Evolutionary conservation across 92 coral and sea anemone genomes (phyloP).

Genomic region (Galaxea fascicularis): DNA sequence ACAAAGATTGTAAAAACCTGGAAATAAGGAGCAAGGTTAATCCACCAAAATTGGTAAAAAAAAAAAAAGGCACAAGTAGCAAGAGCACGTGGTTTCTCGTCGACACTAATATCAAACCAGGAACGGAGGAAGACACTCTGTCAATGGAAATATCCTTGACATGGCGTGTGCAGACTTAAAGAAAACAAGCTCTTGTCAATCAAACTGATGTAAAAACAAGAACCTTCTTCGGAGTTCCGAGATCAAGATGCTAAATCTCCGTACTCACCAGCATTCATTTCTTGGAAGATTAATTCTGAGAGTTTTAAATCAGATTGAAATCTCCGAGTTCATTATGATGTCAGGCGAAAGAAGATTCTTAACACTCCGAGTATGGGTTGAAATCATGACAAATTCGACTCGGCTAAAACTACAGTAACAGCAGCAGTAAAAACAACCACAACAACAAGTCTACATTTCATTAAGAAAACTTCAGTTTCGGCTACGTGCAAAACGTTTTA

Average conservation of each 20-base stretch:
- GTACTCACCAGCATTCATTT: not conserved
- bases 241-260: not conserved
- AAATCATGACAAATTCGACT: not conserved
- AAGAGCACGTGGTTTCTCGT: not conserved
- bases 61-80: not conserved
- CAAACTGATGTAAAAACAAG: not conserved
- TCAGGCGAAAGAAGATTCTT: not conserved
- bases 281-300: constrained; percentile 19
- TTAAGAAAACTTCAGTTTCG: not conserved
- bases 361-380: not conserved
- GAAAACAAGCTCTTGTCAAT: constrained; percentile 1
- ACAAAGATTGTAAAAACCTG: not conserved
- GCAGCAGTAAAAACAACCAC: not conserved
- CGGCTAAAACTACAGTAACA: not conserved
- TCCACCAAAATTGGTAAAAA: not conserved
- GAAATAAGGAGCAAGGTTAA: not conserved
- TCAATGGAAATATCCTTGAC: not conserved
- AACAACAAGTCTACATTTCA: not conserved
- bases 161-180: not conserved
- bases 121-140: not conserved
- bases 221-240: not conserved
- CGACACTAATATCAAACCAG: not conserved
- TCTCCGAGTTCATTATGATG: not conserved
- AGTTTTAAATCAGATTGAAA: constrained; percentile 2
- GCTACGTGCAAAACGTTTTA: not conserved